phyloP scores from a whole-genome alignment of 1,140 invertebrate species.

The Medauroidea extradentata region DNA sequence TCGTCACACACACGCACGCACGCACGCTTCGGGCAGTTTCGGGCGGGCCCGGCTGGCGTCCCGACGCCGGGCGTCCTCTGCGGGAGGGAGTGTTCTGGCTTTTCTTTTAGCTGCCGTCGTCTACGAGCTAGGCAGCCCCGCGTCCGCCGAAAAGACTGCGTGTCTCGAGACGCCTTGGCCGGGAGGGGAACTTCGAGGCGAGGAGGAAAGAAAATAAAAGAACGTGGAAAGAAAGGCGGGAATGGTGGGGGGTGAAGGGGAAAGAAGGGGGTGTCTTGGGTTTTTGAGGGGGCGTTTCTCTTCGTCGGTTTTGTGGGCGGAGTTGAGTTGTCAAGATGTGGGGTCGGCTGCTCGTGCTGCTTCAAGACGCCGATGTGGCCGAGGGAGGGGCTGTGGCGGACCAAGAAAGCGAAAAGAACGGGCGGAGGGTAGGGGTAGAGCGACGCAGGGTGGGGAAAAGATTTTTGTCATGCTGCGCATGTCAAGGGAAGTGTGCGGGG shows the following conservation, averaged over 20 bases:
- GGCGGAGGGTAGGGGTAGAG: neutral
- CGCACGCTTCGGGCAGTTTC: too few species aligned
- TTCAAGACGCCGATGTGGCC: neutral
- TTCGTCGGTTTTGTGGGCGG: slow-evolving; percentile 12
- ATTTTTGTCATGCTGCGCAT: slow-evolving; percentile 15
- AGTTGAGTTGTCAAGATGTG: slow-evolving; percentile 11
- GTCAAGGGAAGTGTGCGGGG: slow-evolving; percentile 1
- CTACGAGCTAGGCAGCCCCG: too few species aligned
- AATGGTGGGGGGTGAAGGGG: neutral
- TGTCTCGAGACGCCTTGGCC: too few species aligned
- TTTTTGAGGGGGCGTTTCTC: slow-evolving; percentile 15
- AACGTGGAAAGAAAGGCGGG: neutral
- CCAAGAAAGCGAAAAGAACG: slow-evolving; percentile 12
- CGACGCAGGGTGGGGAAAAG: neutral
- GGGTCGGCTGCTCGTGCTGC: neutral
- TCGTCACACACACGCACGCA: too few species aligned
- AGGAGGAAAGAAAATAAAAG: neutral
- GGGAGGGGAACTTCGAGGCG: neutral
- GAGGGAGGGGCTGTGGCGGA: slow-evolving; percentile 3
- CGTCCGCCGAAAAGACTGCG: too few species aligned
- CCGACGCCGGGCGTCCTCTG: too few species aligned
- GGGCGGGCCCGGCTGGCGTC: too few species aligned
- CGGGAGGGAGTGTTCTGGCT: too few species aligned
- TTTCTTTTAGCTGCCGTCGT: too few species aligned
- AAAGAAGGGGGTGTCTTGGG: neutral